Conservation (phyloP, 2,113 vertebrate genomes). For the Etheostoma spectabile region DNA sequence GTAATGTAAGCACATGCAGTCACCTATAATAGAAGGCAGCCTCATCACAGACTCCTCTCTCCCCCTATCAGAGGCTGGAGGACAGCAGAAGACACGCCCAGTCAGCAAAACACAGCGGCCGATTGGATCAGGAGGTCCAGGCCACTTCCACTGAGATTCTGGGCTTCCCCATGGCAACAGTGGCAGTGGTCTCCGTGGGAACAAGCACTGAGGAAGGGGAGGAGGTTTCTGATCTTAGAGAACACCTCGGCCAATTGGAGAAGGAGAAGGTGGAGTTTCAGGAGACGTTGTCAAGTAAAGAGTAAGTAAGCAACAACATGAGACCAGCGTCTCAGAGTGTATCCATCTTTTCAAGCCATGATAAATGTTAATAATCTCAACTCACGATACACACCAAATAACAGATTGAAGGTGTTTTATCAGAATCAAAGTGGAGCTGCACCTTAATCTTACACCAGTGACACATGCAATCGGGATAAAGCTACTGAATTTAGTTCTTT, state of each 20-base stretch:
- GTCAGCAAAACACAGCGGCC: slow-evolving; percentile 21
- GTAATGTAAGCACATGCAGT: slow-evolving; percentile 6
- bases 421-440: background rate
- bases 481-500: background rate
- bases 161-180: slow-evolving; percentile 68
- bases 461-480: background rate
- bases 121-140: slow-evolving; percentile 68
- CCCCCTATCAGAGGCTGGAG: slow-evolving; percentile 71
- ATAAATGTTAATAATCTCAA: background rate
- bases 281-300: slow-evolving; percentile 80
- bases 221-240: slow-evolving; percentile 74
- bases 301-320: slow-evolving; percentile 81
- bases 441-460: background rate
- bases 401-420: background rate
- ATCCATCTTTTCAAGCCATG: background rate
- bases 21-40: background rate
- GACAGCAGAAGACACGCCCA: slow-evolving; percentile 62
- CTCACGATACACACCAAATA: background rate
- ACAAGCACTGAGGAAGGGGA: slow-evolving; percentile 62
- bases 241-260: slow-evolving; percentile 77
- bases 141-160: slow-evolving; percentile 30
- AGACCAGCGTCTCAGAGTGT: background rate
- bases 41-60: slow-evolving; percentile 35
- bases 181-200: slow-evolving; percentile 67
- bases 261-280: slow-evolving; percentile 82